Base-by-base conservation (phyloP, 2,113 vertebrate species). In the Melierax canorus region DNA sequence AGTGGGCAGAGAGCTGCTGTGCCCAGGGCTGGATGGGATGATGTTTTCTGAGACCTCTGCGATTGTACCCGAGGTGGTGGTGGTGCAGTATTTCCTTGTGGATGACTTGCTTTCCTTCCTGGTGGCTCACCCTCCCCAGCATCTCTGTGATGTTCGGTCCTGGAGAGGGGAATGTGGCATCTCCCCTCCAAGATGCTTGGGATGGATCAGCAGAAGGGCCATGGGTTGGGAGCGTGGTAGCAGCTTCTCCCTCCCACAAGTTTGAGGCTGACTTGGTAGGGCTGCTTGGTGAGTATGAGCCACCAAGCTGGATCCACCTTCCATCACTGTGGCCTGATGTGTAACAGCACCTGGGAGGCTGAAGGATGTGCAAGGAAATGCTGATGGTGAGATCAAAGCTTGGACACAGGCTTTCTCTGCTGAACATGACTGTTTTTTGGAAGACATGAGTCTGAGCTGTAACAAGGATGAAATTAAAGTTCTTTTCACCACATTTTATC, bases 51-150 rank as follows among this genome's bases (percentile, higher is more conserved):
- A 82, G 41, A 75, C 39, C 50, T 59, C 22, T 53, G 43, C 0
- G 1, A 15, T 63, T 34, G 15, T n/a, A 55, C 17, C 48, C 50
- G 62, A 19, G n/a, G 29, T 38, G 32, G 13, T 32, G 5, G 17
- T 6, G 3, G 7, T 10, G 22, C 6, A 77, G 55, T 41, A 71
- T 59, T 87, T 85, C 64, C 60, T 71, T 4, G 3, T 45, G 20
- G 16, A 34, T 7, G 69, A 17, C n/a, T 58, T 0, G 0, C 5
- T 80, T 91, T 68, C 55, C 41, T 59, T 74, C 18, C 55, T 50
- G 39, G 36, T 67, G 11, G 29, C 39, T 86, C 36, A 68, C 18
- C 12, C 10, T 77, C n/a, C 10, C 17, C 51, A 67, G n/a, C 22
- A 41, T 32, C 26, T 73, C 41, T 58, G 56, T 1, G 2, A 15